Conservation (phyloP, 2,888 invertebrate species). For the Petrolisthes cinctipes region DNA sequence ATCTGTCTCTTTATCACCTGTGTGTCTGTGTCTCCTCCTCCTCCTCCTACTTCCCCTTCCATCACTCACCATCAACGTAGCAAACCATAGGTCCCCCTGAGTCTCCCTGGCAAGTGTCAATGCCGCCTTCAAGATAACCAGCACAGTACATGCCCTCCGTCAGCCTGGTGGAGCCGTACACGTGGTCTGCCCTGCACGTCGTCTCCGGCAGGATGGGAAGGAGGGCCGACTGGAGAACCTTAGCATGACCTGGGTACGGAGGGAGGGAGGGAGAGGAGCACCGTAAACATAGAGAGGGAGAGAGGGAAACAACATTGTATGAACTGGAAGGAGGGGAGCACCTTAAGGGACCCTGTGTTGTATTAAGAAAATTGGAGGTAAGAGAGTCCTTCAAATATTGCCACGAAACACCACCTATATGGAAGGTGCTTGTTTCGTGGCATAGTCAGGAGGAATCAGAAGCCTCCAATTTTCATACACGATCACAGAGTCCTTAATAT, state of each 20-base stretch:
- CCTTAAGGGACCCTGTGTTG: too few relatives aligned
- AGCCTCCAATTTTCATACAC: too few relatives aligned
- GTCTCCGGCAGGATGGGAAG: conserved; percentile 78
- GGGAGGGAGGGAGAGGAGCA: not conserved
- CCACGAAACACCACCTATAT: too few relatives aligned
- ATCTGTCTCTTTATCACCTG: too few relatives aligned
- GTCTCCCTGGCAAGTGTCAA: conserved; percentile 86
- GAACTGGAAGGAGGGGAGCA: too few relatives aligned
- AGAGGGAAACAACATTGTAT: not conserved
- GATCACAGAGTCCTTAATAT: too few relatives aligned
- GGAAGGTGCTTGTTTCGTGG: too few relatives aligned
- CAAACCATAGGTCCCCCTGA: conserved; percentile 88
- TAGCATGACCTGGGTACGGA: conserved; percentile 74
- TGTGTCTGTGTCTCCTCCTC: too few relatives aligned
- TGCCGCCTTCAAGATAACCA: conserved; percentile 80
- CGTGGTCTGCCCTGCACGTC: conserved; percentile 77
- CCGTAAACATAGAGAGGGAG: not conserved
- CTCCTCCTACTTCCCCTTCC: too few relatives aligned
- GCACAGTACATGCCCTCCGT: conserved; percentile 85
- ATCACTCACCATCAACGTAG: conserved; percentile 68
- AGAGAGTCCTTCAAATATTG: too few relatives aligned
- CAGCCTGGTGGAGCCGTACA: conserved; percentile 77
- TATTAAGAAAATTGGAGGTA: too few relatives aligned
- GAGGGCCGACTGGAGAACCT: conserved; percentile 77
- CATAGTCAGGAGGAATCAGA: too few relatives aligned